A percentile compares a stretch with the other conserved stretches of the same genome.
These are phyloP conservation scores for Falco columbarius DNA, from an alignment of 2,797 vertebrate genomes.

Conservation along the genomic window DNA sequence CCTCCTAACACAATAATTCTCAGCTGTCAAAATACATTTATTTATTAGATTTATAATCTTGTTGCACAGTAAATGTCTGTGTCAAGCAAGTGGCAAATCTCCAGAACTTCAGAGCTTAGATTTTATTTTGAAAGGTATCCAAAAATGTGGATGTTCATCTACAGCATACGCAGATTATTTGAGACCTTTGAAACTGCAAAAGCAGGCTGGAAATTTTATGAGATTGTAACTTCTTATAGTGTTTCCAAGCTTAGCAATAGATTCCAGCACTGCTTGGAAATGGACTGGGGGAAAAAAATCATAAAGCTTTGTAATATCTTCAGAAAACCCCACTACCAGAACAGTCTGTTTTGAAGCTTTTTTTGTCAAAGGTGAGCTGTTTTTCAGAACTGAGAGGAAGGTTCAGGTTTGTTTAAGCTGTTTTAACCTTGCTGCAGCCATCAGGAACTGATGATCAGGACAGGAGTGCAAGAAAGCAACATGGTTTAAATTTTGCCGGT, in stretches of 20 bases:
- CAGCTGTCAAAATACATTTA: background rate
- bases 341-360: background rate
- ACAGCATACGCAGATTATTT: background rate
- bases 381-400: background rate
- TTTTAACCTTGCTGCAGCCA: background rate
- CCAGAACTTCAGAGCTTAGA: background rate
- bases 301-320: background rate
- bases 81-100: background rate
- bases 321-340: background rate
- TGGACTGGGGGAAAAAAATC: background rate
- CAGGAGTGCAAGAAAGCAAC: background rate
- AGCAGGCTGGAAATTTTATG: background rate
- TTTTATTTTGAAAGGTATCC: conserved; percentile 8
- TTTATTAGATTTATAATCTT: background rate
- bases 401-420: background rate
- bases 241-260: background rate
- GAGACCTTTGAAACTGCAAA: background rate
- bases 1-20: background rate
- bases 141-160: background rate
- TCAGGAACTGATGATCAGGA: background rate
- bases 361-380: background rate
- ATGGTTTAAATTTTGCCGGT: background rate
- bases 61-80: background rate
- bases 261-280: background rate
- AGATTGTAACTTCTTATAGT: background rate